These are phyloP conservation scores for Sus cebifrons DNA, from an alignment of 2,797 vertebrate species.

Conservation along the genomic window DNA sequence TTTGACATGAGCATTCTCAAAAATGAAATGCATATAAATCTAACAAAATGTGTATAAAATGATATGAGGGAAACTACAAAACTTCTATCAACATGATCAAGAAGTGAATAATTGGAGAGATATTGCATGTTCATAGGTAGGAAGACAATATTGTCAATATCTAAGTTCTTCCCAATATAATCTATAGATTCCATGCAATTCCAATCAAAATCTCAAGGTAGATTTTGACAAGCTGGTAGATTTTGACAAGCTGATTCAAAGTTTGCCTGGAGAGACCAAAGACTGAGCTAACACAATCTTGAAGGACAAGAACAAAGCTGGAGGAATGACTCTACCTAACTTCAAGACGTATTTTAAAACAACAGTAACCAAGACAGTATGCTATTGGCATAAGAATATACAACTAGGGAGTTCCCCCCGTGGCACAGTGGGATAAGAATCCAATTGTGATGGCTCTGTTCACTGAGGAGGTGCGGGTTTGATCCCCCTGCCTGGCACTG, in stretches of 20 bases:
- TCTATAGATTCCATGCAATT: not conserved
- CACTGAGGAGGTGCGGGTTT: no score
- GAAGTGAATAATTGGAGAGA: not conserved
- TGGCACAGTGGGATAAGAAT: no score
- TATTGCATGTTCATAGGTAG: not conserved
- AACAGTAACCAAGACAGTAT: not conserved
- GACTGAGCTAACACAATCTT: not conserved
- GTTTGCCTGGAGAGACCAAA: not conserved
- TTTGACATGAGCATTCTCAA: not conserved
- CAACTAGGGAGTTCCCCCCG: not conserved
- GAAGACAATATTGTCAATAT: not conserved
- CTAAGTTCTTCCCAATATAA: not conserved
- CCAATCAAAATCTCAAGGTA: not conserved
- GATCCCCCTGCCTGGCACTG: no score
- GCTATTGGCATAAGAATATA: not conserved
- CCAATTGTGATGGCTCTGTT: no score
- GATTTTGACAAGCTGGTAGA: not conserved
- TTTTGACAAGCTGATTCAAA: not conserved
- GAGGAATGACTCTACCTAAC: not conserved
- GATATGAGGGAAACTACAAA: not conserved
- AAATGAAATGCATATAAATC: not conserved
- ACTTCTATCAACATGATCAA: not conserved
- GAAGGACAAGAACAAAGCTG: not conserved
- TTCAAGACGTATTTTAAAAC: not conserved
- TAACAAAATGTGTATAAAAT: not conserved